phyloP scores from a whole-genome alignment of 2,888 invertebrate species.

The Polymixis lichenea region DNA sequence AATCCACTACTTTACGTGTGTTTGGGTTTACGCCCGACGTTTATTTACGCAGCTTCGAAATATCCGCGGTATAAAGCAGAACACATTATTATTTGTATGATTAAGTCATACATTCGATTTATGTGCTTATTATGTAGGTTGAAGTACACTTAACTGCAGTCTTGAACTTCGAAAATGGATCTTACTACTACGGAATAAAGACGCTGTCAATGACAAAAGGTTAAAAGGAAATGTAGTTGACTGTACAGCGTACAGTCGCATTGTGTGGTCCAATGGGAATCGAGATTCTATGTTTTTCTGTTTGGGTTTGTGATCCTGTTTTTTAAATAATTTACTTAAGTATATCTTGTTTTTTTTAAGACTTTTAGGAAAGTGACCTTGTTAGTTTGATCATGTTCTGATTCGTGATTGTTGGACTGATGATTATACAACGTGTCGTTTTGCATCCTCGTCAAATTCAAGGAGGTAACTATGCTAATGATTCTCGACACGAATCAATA shows the following conservation, averaged over 20 bases:
- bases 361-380: background rate
- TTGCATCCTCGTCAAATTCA: no score
- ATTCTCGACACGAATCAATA: no score
- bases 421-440: background rate
- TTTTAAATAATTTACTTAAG: slow-evolving; percentile 1
- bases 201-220: no score
- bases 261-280: slow-evolving; percentile 30
- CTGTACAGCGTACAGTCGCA: slow-evolving; percentile 13
- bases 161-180: background rate
- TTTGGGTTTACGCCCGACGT: slow-evolving; percentile 24
- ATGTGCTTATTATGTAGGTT: slow-evolving; percentile 45
- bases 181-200: background rate
- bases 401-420: background rate
- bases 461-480: no score
- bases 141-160: background rate
- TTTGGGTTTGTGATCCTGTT: background rate
- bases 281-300: slow-evolving; percentile 1
- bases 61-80: slow-evolving; percentile 36
- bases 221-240: background rate
- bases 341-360: background rate
- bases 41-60: slow-evolving; percentile 42
- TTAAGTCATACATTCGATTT: slow-evolving; percentile 49
- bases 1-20: slow-evolving; percentile 35
- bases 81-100: slow-evolving; percentile 45
- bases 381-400: no score